Evolutionary conservation across 1,140 invertebrate genomes (phyloP).

Genomic region (Alviniconcha marisindica): DNA sequence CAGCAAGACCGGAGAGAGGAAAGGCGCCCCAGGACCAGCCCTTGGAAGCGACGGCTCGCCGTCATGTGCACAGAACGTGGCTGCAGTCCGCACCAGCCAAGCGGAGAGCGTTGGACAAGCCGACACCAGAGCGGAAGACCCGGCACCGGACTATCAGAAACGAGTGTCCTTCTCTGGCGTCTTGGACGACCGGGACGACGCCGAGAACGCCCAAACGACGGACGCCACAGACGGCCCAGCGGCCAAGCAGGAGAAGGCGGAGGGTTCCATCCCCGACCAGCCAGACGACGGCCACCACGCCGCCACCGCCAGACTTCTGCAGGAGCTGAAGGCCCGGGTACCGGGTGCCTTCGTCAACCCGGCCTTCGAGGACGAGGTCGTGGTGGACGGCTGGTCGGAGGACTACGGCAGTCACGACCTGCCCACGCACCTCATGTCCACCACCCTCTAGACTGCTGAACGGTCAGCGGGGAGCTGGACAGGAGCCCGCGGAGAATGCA

Average conservation of each 20-base stretch:
- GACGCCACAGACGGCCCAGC: not conserved
- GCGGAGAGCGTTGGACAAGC: not conserved
- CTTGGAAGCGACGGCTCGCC: not conserved
- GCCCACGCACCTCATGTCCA: not conserved
- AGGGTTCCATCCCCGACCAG: not conserved
- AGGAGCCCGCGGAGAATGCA: too few species aligned
- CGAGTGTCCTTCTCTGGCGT: slow-evolving; percentile 6
- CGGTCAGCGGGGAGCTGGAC: too few species aligned
- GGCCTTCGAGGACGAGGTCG: not conserved
- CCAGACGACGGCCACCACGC: not conserved
- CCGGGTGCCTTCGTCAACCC: not conserved
- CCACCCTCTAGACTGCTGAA: not conserved
- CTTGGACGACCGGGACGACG: not conserved
- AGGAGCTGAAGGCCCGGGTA: too few species aligned
- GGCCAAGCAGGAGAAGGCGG: too few species aligned
- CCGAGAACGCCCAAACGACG: not conserved
- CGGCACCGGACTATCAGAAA: slow-evolving; percentile 12
- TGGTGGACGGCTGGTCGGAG: slow-evolving; percentile 11
- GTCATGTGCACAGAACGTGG: not conserved
- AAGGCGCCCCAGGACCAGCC: not conserved
- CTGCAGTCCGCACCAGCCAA: not conserved
- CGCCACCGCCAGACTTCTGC: slow-evolving; percentile 1
- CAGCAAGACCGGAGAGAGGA: too few species aligned
- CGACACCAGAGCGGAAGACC: not conserved
- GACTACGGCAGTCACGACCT: not conserved